Percentiles rank a stretch among this genome's conserved stretches.
phyloP scores from a whole-genome alignment of 2,113 vertebrate genomes.

The Rhodinocichla rosea region DNA sequence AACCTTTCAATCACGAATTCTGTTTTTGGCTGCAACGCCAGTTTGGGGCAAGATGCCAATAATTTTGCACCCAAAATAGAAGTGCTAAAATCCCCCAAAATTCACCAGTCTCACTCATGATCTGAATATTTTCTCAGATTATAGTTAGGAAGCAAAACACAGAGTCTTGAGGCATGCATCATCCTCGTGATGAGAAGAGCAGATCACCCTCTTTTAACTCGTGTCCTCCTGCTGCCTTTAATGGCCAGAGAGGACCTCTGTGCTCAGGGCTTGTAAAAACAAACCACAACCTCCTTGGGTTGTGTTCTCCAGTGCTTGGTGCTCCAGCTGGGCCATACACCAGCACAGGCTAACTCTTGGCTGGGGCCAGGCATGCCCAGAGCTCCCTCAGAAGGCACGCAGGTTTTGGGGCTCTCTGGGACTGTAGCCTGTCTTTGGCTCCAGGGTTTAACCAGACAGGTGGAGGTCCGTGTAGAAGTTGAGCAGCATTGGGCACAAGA shows the following conservation, averaged over 20 bases:
- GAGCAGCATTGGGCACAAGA: background rate
- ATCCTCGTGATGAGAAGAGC: background rate
- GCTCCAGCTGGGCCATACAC: fast-evolving
- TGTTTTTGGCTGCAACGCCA: background rate
- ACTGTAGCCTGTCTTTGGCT: background rate
- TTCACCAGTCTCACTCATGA: slow-evolving; percentile 12
- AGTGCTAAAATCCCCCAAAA: slow-evolving; percentile 27
- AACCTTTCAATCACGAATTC: slow-evolving; percentile 25
- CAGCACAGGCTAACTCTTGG: background rate
- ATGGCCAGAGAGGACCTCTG: background rate
- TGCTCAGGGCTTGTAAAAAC: background rate
- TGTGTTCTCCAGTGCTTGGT: background rate
- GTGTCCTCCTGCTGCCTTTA: background rate
- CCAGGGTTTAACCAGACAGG: background rate
- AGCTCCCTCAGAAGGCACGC: background rate
- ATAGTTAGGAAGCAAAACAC: background rate
- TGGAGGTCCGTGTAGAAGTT: background rate
- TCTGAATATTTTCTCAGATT: slow-evolving; percentile 6
- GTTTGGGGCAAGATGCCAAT: slow-evolving; percentile 9
- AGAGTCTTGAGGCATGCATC: background rate
- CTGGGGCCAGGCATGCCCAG: fast-evolving
- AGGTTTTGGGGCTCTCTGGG: background rate
- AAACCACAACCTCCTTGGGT: fast-evolving
- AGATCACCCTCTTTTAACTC: background rate
- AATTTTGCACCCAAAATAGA: slow-evolving; percentile 12